These are phyloP conservation scores for Rhogogaster chlorosoma DNA, from an alignment of 2,888 invertebrate genomes.

Conservation along the genomic window DNA sequence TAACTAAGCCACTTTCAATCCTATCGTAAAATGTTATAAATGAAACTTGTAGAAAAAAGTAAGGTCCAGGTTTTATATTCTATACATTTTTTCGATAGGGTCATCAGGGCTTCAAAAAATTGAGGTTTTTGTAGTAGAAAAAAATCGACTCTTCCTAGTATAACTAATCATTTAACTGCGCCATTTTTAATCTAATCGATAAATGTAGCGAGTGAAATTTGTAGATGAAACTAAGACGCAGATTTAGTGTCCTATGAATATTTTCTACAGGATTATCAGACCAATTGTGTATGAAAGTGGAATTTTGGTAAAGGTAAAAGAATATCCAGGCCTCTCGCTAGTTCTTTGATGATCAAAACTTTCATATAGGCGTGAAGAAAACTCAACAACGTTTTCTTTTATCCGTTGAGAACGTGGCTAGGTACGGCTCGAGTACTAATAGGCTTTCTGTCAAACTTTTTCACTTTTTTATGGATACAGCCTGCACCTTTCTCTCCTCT, in stretches of 20 bases:
- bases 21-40: not conserved
- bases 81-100: not conserved
- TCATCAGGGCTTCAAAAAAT: not conserved
- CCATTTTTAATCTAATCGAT: not conserved
- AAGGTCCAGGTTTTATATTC: not conserved
- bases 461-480: conserved; percentile 30
- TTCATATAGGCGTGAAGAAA: not conserved
- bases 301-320: not conserved
- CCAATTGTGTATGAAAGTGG: not conserved
- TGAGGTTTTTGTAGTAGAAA: not conserved
- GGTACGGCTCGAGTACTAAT: conserved; percentile 24
- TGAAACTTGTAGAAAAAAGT: not conserved
- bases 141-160: too few species aligned
- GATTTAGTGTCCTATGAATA: not conserved
- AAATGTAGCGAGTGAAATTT: not conserved
- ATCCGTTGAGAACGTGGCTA: not conserved
- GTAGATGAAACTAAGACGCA: not conserved
- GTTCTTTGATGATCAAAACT: conserved; percentile 7
- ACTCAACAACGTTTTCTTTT: conserved; percentile 22
- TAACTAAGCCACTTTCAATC: not conserved
- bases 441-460: conserved; percentile 47
- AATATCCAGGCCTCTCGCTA: too few species aligned
- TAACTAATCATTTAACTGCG: not conserved
- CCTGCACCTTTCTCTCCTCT: conserved; percentile 2
- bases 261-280: not conserved